Evolutionary conservation across 2,888 invertebrate genomes (phyloP).

Genomic region (Entomobrya multifasciata): DNA sequence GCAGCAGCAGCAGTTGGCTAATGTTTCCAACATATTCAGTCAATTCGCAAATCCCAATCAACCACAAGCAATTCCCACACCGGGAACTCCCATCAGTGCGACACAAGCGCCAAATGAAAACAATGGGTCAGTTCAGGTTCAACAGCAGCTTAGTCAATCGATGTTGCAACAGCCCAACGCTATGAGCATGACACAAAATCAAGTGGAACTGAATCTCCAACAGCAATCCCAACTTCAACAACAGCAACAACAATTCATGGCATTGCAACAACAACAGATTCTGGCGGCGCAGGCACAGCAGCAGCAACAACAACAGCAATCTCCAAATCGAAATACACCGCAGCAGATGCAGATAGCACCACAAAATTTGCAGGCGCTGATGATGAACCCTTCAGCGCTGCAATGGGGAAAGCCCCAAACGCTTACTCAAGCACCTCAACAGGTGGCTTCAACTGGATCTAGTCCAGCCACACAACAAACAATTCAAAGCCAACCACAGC

Average conservation of each 20-base stretch:
- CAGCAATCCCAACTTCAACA: slow-evolving; percentile 51
- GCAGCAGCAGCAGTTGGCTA: background rate
- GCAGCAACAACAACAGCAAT: background rate
- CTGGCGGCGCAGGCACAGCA: background rate
- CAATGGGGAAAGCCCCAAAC: slow-evolving; percentile 20
- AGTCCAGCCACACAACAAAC: background rate
- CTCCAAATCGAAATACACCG: background rate
- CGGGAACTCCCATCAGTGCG: background rate
- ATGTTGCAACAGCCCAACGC: background rate
- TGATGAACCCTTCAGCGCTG: slow-evolving; percentile 2
- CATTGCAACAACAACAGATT: slow-evolving; percentile 10
- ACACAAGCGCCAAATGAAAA: background rate
- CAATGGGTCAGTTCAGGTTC: background rate
- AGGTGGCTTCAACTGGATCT: background rate
- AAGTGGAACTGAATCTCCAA: slow-evolving; percentile 23
- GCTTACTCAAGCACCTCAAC: slow-evolving; percentile 23
- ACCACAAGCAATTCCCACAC: background rate
- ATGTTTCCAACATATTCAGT: background rate
- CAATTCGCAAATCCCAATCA: background rate
- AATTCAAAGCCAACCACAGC: slow-evolving; percentile 23
- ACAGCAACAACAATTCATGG: slow-evolving; percentile 36
- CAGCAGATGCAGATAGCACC: background rate
- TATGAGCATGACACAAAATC: background rate
- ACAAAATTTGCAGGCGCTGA: slow-evolving; percentile 25
- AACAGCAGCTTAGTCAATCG: background rate